Evolutionary conservation across 2,888 invertebrate species (phyloP).

Genomic region (Tethea ocularis): DNA sequence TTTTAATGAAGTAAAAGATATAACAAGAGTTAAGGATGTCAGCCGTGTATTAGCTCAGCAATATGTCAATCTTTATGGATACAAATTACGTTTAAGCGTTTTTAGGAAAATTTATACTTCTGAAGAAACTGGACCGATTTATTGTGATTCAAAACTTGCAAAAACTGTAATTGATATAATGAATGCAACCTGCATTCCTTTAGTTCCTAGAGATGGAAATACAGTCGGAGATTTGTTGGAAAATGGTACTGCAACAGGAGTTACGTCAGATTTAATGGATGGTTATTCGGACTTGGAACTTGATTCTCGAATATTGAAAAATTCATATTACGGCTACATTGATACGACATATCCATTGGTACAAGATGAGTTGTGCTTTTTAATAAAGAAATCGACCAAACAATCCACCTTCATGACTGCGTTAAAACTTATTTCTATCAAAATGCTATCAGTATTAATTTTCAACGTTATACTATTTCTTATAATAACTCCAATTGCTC

Average conservation of each 20-base stretch:
- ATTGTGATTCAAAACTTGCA: conserved; percentile 61
- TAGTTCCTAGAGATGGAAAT: conserved; percentile 65
- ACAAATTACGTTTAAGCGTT: conserved; percentile 61
- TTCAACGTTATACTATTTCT: conserved; percentile 53
- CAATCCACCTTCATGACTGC: conserved; percentile 76
- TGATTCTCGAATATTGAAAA: conserved; percentile 79
- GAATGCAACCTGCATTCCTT: conserved; percentile 68
- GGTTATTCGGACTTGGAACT: conserved; percentile 81
- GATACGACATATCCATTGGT: conserved; percentile 80
- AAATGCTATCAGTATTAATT: conserved; percentile 55
- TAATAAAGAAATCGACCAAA: conserved; percentile 77
- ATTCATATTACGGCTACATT: conserved; percentile 73
- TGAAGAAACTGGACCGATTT: conserved; percentile 54
- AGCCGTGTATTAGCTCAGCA: conserved; percentile 47
- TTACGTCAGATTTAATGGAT: conserved; percentile 71
- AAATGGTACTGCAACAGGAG: conserved; percentile 75
- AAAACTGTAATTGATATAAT: conserved; percentile 56
- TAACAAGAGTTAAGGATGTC: conserved; percentile 66
- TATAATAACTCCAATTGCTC: conserved; percentile 48
- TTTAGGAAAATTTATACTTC: conserved; percentile 62
- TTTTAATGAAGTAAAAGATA: conserved; percentile 61
- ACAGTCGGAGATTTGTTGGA: conserved; percentile 71
- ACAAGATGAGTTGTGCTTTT: conserved; percentile 82
- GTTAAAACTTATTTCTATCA: conserved; percentile 59
- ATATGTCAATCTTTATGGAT: conserved; percentile 64